Conservation (phyloP, 2,888 invertebrate genomes). For the Itoplectis maculator region DNA sequence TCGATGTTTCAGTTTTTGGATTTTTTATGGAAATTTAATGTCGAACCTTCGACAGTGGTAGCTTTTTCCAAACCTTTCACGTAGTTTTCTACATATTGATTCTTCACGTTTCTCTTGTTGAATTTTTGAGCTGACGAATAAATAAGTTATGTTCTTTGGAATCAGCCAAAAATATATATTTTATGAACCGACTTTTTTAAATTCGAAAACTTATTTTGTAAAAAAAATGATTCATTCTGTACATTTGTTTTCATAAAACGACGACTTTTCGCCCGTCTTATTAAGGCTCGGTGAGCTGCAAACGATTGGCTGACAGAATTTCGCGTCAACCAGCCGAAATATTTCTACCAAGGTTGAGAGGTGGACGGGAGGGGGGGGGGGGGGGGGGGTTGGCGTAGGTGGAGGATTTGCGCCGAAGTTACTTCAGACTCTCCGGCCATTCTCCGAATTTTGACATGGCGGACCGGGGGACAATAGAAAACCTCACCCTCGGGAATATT, state of each 20-base stretch:
- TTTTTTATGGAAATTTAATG: too few species aligned
- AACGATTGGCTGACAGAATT: too few species aligned
- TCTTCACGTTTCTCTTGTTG: neutral
- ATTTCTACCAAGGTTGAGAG: neutral
- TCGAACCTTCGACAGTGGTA: too few species aligned
- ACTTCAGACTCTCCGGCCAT: constrained; percentile 1
- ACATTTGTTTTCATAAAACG: too few species aligned
- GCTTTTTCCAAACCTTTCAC: too few species aligned
- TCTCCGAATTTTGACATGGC: constrained; percentile 6
- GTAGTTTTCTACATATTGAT: neutral
- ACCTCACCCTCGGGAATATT: constrained; percentile 6
- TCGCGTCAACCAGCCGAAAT: neutral
- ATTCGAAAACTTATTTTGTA: too few species aligned
- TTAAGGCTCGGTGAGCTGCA: neutral
- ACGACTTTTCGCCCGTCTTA: neutral
- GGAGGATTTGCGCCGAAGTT: neutral
- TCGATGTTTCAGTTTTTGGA: too few species aligned
- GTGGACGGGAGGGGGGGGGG: too few species aligned
- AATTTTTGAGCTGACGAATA: neutral
- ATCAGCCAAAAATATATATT: neutral
- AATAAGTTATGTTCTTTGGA: too few species aligned
- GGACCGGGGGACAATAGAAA: constrained; percentile 16
- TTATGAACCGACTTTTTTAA: too few species aligned
- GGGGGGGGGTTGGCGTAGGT: too few species aligned
- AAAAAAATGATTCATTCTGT: too few species aligned